Evolutionary conservation across 2,113 vertebrate genomes (phyloP).

Genomic region (Lepidothrix coronata): DNA sequence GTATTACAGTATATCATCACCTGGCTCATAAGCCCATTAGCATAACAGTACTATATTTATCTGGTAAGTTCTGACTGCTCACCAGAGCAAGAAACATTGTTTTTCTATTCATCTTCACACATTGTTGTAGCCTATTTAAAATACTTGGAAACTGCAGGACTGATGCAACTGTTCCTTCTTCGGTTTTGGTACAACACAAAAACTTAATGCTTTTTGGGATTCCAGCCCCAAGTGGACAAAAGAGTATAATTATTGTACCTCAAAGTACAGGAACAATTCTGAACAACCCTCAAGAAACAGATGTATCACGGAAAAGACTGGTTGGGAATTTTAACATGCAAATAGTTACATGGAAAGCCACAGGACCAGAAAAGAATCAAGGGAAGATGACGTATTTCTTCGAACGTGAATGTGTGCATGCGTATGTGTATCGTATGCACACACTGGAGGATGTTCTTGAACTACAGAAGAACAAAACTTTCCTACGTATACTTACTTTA

Average conservation of each 20-base stretch:
- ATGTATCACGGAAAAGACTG: background rate
- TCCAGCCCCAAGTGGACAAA: background rate
- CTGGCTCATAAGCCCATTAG: background rate
- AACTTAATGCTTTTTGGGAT: background rate
- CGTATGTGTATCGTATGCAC: rapidly evolving
- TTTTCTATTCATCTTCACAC: background rate
- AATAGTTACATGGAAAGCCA: background rate
- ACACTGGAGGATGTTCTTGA: background rate
- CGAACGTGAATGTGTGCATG: background rate
- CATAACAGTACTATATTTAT: background rate
- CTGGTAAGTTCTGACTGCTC: background rate
- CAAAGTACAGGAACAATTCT: background rate
- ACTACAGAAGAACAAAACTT: background rate
- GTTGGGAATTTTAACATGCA: background rate
- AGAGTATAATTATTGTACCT: background rate
- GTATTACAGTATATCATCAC: background rate
- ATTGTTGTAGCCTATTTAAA: background rate
- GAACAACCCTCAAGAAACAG: background rate
- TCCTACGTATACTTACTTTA: slow-evolving; percentile 79
- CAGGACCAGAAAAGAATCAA: rapidly evolving
- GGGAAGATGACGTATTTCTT: background rate
- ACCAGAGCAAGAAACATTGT: background rate
- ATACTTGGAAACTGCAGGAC: background rate
- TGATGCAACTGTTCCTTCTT: background rate
- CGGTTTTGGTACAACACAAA: background rate